phyloP scores from a whole-genome alignment of 2,113 vertebrate genomes.

The Campylorhamphus procurvoides region DNA sequence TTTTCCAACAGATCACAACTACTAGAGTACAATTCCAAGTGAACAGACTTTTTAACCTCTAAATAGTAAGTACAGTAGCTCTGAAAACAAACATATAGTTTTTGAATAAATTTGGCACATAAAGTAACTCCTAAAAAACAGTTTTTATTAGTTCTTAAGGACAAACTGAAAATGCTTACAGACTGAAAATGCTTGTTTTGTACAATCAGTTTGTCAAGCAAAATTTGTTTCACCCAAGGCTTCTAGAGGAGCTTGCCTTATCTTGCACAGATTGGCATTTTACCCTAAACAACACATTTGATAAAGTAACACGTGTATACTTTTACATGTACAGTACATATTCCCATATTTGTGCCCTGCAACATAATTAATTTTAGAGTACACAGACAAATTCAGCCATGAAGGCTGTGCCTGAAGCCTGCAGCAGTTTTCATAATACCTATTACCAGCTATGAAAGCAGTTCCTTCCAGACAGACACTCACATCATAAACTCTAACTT shows the following conservation, averaged over 20 bases:
- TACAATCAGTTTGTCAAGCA: not conserved
- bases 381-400: not conserved
- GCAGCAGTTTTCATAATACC: not conserved
- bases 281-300: not conserved
- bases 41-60: not conserved
- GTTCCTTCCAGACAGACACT: not conserved
- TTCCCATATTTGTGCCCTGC: not conserved
- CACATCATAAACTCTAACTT: not conserved
- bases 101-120: not conserved
- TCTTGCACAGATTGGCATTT: fast-evolving
- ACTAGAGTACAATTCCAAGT: not conserved
- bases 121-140: not conserved
- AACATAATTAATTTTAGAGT: not conserved
- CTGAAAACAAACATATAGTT: not conserved
- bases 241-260: not conserved
- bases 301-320: not conserved
- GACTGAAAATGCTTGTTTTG: not conserved
- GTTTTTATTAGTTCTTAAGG: not conserved
- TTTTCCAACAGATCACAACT: not conserved
- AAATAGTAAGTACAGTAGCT: not conserved
- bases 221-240: not conserved
- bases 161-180: not conserved
- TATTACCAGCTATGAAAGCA: not conserved
- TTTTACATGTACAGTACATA: not conserved
- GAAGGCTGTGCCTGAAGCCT: not conserved